A percentile compares a stretch with the other conserved stretches of the same genome.
Evolutionary conservation across 2,888 invertebrate species (phyloP).

Genomic region (Pammene aurita): DNA sequence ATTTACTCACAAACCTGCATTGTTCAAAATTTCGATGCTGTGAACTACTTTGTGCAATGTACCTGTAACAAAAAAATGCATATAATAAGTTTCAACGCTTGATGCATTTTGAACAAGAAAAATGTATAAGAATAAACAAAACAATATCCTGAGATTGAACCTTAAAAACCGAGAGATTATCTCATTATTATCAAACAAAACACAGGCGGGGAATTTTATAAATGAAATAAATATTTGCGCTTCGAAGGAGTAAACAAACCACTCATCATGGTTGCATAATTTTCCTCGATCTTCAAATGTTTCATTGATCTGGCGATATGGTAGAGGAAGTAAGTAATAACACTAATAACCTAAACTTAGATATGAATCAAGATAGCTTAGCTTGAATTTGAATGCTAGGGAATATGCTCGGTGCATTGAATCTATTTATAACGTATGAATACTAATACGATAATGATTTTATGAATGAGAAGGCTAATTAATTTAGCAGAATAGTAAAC

Average conservation of each 20-base stretch:
- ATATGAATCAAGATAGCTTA: conserved; percentile 33
- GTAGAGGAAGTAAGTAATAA: conserved; percentile 19
- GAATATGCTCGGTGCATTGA: not conserved
- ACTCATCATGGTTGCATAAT: conserved; percentile 22
- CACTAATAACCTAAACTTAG: conserved; percentile 22
- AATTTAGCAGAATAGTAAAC: not conserved
- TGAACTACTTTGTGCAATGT: conserved; percentile 38
- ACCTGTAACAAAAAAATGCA: conserved; percentile 36
- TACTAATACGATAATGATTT: no score
- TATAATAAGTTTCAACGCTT: conserved; percentile 2
- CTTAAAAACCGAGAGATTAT: not conserved
- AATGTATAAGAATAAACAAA: no score
- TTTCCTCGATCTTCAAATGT: conserved; percentile 12
- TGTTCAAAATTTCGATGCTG: conserved; percentile 37
- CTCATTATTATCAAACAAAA: conserved; percentile 15
- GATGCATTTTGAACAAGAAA: not conserved
- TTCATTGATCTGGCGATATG: conserved; percentile 18
- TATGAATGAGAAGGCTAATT: no score
- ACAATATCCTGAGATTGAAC: no score
- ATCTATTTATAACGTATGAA: not conserved
- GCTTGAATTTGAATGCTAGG: conserved; percentile 15
- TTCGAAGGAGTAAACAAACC: conserved; percentile 2
- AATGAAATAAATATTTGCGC: conserved; percentile 1
- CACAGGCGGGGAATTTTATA: not conserved
- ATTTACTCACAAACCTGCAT: conserved; percentile 41